These are phyloP conservation scores for Eustalomyia histrio DNA, from an alignment of 2,888 invertebrate genomes.

Conservation along the genomic window DNA sequence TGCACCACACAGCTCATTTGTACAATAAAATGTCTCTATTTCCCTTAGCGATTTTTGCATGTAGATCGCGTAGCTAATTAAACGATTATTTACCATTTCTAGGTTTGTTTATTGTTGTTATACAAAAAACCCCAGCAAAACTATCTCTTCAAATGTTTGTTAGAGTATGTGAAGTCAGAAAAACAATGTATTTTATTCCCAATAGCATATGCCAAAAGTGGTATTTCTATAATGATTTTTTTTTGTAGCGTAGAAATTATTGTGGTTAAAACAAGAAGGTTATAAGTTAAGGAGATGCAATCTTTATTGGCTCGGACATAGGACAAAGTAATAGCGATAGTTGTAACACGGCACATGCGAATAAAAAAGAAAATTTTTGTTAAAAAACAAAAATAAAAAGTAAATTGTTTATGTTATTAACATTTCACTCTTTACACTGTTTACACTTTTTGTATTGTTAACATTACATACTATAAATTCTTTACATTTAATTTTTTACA, in stretches of 20 bases:
- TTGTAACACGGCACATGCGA: no score
- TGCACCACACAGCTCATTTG: constrained; percentile 28
- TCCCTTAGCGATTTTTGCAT: constrained; percentile 66
- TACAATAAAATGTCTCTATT: constrained; percentile 31
- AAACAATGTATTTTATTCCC: constrained; percentile 59
- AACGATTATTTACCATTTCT: constrained; percentile 71
- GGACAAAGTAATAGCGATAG: no score
- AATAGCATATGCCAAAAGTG: constrained; percentile 60
- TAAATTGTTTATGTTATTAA: no score
- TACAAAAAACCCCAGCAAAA: constrained; percentile 4
- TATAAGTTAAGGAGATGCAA: no score
- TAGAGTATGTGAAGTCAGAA: constrained; percentile 38
- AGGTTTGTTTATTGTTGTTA: constrained; percentile 41
- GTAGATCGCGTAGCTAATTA: constrained; percentile 77
- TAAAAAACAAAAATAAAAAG: no score
- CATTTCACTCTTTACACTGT: no score
- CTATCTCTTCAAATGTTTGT: constrained; percentile 1
- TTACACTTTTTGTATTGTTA: no score
- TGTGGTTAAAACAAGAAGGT: not conserved
- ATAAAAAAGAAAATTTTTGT: no score
- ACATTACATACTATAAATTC: no score
- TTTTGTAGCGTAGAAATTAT: not conserved
- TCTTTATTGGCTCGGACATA: no score
- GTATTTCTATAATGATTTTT: constrained; percentile 57
- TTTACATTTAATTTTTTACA: no score